Evolutionary conservation across 2,113 vertebrate species (phyloP), one percentile per base, ranked within the genome.

Genomic region (Pseudorectes ferrugineus): DNA sequence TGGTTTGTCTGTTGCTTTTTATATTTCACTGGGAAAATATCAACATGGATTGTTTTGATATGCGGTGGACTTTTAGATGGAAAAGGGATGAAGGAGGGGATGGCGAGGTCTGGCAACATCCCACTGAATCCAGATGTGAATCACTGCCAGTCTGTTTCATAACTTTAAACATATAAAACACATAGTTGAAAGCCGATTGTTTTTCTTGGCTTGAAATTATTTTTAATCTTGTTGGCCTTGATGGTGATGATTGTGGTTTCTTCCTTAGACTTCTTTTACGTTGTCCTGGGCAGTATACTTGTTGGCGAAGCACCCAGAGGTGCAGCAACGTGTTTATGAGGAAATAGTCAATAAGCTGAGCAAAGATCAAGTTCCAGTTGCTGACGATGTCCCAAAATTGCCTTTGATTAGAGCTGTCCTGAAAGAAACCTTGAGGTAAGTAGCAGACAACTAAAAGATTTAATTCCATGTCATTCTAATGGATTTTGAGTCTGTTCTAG

Each of bases 341-440:
- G 98, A 99, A 95, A 98, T 99, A 79, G 92, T 89, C 12, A 92
- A 38, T 40, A 98, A 98, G 18, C 74, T 99, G 84, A 98, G 98
- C 20, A 96, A 97, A 33, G 93, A 97, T 61, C 66, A 94, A 35
- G 79, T 98, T n/a, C 98, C 99, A 42, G 95, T 97, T 11, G 98
- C 98, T 22, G 97, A 98, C 0, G 98, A 99, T 71, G 63, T 99
- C 51, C 80, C 98, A 16, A 97, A 95, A 67, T 88, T 99, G 67
- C 99, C 98, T 38, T 97, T 99, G 83, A 97, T 99, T 94, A 98
- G 98, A 89, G 99, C 98, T 62, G 98, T 99, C 51, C 98, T 99
- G 55, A 99, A 99, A 97, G 99, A 99, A 96, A 99, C 98, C 3
- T 98, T 99, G 86, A 98, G 99, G 99, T 99, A 93, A 96, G 91